Evolutionary conservation across 2,888 invertebrate genomes (phyloP), one percentile per base, ranked within the genome.

Genomic region (Allolobophora icterica): DNA sequence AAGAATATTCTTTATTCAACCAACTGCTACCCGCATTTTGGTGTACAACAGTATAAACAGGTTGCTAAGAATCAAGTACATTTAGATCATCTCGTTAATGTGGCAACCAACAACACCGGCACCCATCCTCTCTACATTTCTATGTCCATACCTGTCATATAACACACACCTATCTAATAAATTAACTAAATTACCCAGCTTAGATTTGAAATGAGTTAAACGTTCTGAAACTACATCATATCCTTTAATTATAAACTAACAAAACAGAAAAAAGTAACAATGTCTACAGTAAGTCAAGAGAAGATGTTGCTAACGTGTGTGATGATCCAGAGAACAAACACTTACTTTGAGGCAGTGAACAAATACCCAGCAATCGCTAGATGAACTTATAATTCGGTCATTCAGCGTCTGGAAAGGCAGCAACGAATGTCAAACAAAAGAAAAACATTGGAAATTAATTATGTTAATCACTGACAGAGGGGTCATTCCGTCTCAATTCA

Each of bases 291-390:
- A 24, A 24, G 21, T 52, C 52, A 52, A 52, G 24, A 52, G 52
- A 52, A 0, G 13, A 13, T 17, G n/a, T 45, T 45, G 19, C 13
- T 45, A 52, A 4, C 5, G 52, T 52, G 5, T 6, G 24, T 52
- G 52, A 52, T 52, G 52, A 52, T 24, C 52, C 11, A 71, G 71
- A n/a, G 71, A 71, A 71, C n/a, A 71, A n/a, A n/a, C 5, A 11
- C 87, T 24, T 35, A 87, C 87, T 38, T 34, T 87, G 35, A 87
- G 87, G 87, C 38, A 35, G 87, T 87, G 87, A 38, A 87, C 8
- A 87, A 87, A 87, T 38, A 87, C 19, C 8, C 35, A 35, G 38
- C 87, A 87, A 38, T 87, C 87, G 38, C 87, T 35, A 34, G 87
- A 87, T 87, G 87, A 87, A 87, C 87, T 87, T 38, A 34, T 17